phyloP scores from a whole-genome alignment of 2,113 vertebrate species.

The Ptychochromis oligacanthus region DNA sequence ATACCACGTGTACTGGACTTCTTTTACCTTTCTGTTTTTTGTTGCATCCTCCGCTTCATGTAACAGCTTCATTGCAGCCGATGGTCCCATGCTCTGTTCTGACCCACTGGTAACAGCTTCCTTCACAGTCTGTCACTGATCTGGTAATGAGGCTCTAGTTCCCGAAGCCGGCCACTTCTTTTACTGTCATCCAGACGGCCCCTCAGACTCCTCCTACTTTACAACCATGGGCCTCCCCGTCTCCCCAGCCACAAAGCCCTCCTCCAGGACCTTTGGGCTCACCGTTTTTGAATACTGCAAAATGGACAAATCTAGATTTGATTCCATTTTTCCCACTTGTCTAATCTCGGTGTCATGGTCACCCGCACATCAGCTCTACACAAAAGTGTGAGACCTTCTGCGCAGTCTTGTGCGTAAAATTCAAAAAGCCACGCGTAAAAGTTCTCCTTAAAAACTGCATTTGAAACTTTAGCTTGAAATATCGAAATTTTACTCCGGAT shows the following conservation, averaged over 20 bases:
- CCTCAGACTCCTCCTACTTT: slow-evolving; percentile 16
- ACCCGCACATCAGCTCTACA: no score
- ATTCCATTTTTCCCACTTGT: neutral
- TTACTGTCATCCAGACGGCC: no score
- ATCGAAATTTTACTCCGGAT: neutral
- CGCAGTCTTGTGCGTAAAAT: neutral
- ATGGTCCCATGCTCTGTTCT: neutral
- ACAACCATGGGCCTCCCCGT: no score
- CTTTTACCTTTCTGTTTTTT: slow-evolving; percentile 69
- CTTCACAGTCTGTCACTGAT: neutral
- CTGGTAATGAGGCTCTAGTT: neutral
- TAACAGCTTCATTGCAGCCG: slow-evolving; percentile 36
- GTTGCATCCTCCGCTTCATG: slow-evolving; percentile 34
- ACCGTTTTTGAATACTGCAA: neutral
- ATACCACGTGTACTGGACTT: neutral
- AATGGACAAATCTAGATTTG: rapidly evolving
- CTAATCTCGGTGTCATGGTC: neutral
- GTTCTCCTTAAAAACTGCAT: rapidly evolving
- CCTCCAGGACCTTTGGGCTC: rapidly evolving
- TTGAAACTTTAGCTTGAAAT: neutral
- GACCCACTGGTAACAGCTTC: neutral
- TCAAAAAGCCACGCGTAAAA: neutral
- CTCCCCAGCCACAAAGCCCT: neutral
- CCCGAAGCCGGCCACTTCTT: neutral
- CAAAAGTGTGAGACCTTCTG: rapidly evolving